Conservation (phyloP, 2,113 vertebrate genomes). For the Seriola rivoliana region DNA sequence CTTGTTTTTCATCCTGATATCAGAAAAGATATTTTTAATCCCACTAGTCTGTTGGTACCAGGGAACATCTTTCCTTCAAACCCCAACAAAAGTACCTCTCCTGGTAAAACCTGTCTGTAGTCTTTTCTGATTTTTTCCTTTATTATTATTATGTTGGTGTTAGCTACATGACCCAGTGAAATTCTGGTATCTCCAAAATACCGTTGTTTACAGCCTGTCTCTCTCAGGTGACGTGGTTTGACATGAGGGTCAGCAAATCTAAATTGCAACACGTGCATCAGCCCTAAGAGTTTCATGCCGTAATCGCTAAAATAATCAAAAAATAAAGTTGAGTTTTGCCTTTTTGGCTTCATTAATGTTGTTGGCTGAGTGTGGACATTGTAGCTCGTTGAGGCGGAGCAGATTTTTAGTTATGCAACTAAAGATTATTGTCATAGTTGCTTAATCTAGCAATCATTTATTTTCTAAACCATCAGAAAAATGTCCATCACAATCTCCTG, state of each 20-base stretch:
- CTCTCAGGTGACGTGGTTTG: not conserved
- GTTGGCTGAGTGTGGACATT: not conserved
- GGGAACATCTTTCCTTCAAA: not conserved
- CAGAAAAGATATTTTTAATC: not conserved
- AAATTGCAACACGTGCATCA: not conserved
- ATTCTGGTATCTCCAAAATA: too few relatives aligned
- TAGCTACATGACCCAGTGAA: too few relatives aligned
- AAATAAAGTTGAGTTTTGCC: not conserved
- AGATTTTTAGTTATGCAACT: not conserved
- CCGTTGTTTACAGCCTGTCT: not conserved
- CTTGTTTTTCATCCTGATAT: not conserved
- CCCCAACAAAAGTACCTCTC: not conserved
- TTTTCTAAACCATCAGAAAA: not conserved
- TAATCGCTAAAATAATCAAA: not conserved
- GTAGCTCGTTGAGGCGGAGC: not conserved
- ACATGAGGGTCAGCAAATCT: not conserved
- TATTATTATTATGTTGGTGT: not conserved
- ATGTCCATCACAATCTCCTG: not conserved
- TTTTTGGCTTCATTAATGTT: not conserved
- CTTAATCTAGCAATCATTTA: not conserved
- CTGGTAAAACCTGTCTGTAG: not conserved
- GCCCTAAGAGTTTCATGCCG: not conserved
- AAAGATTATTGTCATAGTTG: not conserved
- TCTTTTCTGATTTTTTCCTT: not conserved
- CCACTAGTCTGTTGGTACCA: not conserved